Evolutionary conservation across 1,140 invertebrate species (phyloP).

Genomic region (Meloidogyne exigua): DNA sequence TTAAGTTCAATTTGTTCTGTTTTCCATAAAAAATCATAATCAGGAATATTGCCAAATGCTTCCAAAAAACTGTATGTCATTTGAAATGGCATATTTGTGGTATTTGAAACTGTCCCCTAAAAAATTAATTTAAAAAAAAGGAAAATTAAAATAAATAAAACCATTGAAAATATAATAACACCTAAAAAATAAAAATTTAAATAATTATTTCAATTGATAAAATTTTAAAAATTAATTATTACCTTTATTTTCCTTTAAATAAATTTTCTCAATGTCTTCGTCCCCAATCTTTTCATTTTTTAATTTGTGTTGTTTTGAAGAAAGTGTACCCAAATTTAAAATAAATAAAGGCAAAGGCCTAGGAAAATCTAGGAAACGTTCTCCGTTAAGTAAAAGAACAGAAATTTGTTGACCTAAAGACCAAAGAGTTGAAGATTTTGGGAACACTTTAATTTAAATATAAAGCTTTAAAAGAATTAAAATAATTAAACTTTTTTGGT

Average conservation of each 20-base stretch:
- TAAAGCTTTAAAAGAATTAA: not conserved
- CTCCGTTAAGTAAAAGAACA: constrained; percentile 59
- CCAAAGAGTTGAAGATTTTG: constrained; percentile 51
- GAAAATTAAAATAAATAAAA: not conserved
- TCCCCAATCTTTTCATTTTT: not conserved
- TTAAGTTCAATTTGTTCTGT: constrained; percentile 52
- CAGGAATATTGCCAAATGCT: constrained; percentile 54
- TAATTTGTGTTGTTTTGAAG: constrained; percentile 10
- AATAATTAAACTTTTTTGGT: not conserved
- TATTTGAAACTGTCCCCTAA: constrained; percentile 63
- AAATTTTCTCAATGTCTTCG: constrained; percentile 10
- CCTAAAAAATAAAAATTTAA: constrained; percentile 17
- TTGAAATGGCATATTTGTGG: constrained; percentile 59
- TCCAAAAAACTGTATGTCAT: constrained; percentile 59
- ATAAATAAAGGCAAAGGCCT: constrained; percentile 57
- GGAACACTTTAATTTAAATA: not conserved
- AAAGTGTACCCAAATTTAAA: constrained; percentile 58
- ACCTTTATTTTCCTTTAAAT: constrained; percentile 28
- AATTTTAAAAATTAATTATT: not conserved
- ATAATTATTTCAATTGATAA: not conserved
- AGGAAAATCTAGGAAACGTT: constrained; percentile 62
- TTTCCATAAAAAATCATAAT: constrained; percentile 58
- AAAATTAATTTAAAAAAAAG: not conserved
- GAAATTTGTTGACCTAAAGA: constrained; percentile 38
- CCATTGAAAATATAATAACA: constrained; percentile 59